Evolutionary conservation across 64 coral and sea anemone species (phyloP), one percentile per base, ranked within the genome.

Genomic region (Porites lutea): DNA sequence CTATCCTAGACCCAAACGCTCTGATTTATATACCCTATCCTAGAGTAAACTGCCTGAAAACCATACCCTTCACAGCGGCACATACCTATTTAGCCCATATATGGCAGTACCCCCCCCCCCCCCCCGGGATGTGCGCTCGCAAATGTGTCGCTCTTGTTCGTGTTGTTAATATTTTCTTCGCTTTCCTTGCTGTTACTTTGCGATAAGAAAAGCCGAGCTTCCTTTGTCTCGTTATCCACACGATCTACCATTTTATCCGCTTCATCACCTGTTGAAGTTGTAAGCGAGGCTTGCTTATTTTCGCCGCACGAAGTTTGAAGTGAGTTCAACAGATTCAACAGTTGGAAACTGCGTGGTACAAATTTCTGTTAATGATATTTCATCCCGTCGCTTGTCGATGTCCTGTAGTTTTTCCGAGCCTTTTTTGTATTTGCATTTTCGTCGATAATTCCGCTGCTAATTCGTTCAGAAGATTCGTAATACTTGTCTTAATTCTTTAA

Each of bases 201-300:
- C 11, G 53, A 57, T 78, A 81, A 49, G 27, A 69, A 90, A 12
- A 9, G 19, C 64, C 59, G 76, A 66, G 88, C 51, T 43, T 54
- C 62, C 15, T 55, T 75, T 65, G 76, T 61, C 11, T 78, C 76
- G 52, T 69, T 66, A 10, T 90, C 73, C 1, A 70, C 76, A 49
- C 67, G 88, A 2, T 90, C 76, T 10, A 48, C 51, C 37, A 92
- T 59, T 60, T 18, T n/a, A 66, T 92, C 89, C 3, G 89, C 90
- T 92, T 92, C 68, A 37, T 92, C 79, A 23, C 67, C 80, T 4
- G n/a, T 71, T 22, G 23, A 71, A 15, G 54, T 7, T 76, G 37
- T 70, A 58, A 79, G 79, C 9, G 52, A 68, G 11, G 74, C 27
- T 37, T 37, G 27, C 27, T 37, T 37, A 37, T 37, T 37, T 37